Percentiles rank a stretch among this genome's conserved stretches.
These are phyloP conservation scores for Carassius carassius DNA, from an alignment of 2,113 vertebrate species.

Conservation along the genomic window DNA sequence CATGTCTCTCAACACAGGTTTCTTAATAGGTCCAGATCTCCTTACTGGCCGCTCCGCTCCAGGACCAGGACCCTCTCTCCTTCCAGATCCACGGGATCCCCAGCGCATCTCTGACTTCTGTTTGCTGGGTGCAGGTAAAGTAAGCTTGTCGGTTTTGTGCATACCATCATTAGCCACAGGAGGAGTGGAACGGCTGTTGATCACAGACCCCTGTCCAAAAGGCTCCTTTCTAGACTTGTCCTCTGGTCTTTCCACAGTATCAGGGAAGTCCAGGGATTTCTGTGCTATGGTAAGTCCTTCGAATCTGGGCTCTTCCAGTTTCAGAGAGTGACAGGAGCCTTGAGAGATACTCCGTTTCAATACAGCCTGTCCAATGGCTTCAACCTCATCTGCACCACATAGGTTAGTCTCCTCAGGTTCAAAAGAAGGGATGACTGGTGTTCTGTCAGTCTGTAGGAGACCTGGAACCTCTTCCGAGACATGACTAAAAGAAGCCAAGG, in stretches of 20 bases:
- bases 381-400: conserved; percentile 81
- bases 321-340: conserved; percentile 85
- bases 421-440: conserved; percentile 71
- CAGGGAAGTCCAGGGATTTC: conserved; percentile 79
- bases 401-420: conserved; percentile 77
- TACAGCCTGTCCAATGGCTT: conserved; percentile 75
- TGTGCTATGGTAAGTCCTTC: conserved; percentile 73
- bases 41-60: conserved; percentile 87
- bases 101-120: conserved; percentile 92
- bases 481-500: conserved; percentile 79
- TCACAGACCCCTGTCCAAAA: conserved; percentile 68
- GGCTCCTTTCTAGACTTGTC: conserved; percentile 86
- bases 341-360: conserved; percentile 88
- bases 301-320: conserved; percentile 85
- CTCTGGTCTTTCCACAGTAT: conserved; percentile 79
- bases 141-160: conserved; percentile 87
- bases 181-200: conserved; percentile 73
- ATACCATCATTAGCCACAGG: conserved; percentile 69
- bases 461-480: conserved; percentile 78
- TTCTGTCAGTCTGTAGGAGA: conserved; percentile 74
- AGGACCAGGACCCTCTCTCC: conserved; percentile 82
- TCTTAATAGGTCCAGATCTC: conserved; percentile 96
- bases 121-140: conserved; percentile 76
- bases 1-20: conserved; percentile 95
- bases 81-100: conserved; percentile 83